Conservation (phyloP, 2,888 invertebrate genomes). For the Morinoia aosen region DNA sequence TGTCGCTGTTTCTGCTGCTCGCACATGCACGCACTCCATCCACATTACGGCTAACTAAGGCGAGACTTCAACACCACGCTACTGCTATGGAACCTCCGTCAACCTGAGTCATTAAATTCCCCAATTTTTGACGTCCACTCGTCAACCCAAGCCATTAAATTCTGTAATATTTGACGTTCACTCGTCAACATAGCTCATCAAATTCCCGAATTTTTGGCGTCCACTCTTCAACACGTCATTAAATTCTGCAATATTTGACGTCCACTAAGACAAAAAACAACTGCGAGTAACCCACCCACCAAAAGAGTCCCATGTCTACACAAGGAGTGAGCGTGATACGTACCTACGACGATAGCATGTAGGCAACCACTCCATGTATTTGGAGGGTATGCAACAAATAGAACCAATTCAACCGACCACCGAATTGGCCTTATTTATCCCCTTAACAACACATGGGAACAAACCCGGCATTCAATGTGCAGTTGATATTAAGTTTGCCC, state of each 20-base stretch:
- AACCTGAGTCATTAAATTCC: not conserved
- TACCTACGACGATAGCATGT: not conserved
- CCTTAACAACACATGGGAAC: too few relatives aligned
- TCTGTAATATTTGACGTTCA: not conserved
- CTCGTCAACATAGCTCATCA: too few relatives aligned
- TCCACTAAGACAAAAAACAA: not conserved
- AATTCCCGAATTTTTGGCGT: too few relatives aligned
- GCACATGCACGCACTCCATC: not conserved
- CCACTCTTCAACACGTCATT: not conserved
- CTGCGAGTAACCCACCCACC: not conserved
- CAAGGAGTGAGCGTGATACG: not conserved
- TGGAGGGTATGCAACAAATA: too few relatives aligned
- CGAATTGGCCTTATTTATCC: too few relatives aligned
- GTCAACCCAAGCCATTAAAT: too few relatives aligned
- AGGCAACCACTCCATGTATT: too few relatives aligned
- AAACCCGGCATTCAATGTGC: too few relatives aligned
- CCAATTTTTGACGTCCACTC: not conserved
- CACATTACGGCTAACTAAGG: not conserved
- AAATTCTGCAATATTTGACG: not conserved
- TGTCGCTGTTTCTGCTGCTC: slow-evolving; percentile 19
- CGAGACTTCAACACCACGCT: not conserved
- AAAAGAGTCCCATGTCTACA: not conserved
- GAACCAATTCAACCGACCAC: too few relatives aligned
- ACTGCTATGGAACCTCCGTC: not conserved
- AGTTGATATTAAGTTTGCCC: too few relatives aligned